Percentiles rank a stretch among this genome's conserved stretches.
Conservation (phyloP, 1,140 invertebrate genomes). For the Trichomalopsis sarcophagae region DNA sequence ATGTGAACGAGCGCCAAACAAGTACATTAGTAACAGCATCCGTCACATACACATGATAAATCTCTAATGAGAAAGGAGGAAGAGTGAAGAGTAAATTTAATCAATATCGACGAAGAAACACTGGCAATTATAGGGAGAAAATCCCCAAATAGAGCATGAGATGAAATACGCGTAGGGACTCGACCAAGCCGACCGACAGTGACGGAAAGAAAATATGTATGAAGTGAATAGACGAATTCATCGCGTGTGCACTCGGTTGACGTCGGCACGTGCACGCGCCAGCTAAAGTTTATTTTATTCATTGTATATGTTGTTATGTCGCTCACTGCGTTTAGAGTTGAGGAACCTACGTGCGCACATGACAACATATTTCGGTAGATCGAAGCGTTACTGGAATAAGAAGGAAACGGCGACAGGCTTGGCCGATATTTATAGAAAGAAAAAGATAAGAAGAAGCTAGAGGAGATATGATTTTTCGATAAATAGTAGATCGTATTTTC, state of each 20-base stretch:
- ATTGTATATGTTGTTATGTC: slow-evolving; percentile 14
- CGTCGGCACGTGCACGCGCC: not conserved
- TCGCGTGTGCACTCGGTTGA: not conserved
- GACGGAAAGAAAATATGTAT: not conserved
- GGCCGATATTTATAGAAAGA: not conserved
- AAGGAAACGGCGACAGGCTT: not conserved
- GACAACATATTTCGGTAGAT: not conserved
- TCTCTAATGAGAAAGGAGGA: not conserved
- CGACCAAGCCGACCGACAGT: not conserved
- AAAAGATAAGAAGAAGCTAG: not conserved
- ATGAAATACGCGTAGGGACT: not conserved
- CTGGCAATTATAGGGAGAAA: not conserved
- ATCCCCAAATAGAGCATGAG: not conserved
- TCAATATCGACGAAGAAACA: not conserved
- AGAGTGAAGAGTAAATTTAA: not conserved
- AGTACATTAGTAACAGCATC: slow-evolving; percentile 17
- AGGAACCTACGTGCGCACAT: not conserved
- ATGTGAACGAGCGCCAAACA: slow-evolving; percentile 8
- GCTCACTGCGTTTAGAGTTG: not conserved
- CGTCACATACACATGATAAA: slow-evolving; percentile 25
- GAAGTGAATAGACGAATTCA: not conserved
- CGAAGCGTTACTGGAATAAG: not conserved
- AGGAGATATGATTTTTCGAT: slow-evolving; percentile 32
- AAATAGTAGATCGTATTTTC: not conserved
- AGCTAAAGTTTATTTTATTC: slow-evolving; percentile 34